Evolutionary conservation across 1,140 invertebrate genomes (phyloP).

Genomic region (Pararge aegeria): DNA sequence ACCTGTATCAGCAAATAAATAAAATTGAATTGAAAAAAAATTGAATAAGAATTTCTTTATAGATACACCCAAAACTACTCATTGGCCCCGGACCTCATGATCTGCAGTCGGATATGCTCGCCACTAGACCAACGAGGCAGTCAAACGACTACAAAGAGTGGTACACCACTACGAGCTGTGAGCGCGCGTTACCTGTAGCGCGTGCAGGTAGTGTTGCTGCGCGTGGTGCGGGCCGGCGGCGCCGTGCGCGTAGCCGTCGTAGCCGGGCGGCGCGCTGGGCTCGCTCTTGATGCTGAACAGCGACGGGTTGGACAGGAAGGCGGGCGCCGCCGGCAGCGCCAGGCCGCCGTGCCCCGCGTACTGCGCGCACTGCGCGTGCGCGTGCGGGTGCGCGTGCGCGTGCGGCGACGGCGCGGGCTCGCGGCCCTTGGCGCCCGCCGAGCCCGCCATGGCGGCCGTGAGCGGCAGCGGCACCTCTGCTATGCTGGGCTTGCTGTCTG

Average conservation of each 20-base stretch:
- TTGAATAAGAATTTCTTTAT: too few relatives aligned
- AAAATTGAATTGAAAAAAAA: too few relatives aligned
- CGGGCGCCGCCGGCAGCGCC: slow-evolving; percentile 39
- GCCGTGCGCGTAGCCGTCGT: slow-evolving; percentile 59
- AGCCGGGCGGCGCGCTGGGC: slow-evolving; percentile 53
- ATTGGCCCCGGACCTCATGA: not conserved
- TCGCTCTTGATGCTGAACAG: slow-evolving; percentile 78
- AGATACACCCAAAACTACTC: too few relatives aligned
- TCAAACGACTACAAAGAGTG: not conserved
- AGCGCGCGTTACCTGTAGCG: slow-evolving; percentile 47
- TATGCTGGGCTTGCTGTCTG: slow-evolving; percentile 61
- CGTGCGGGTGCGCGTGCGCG: slow-evolving; percentile 33
- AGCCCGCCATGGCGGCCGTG: slow-evolving; percentile 44
- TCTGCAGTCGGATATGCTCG: not conserved
- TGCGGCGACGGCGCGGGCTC: slow-evolving; percentile 38
- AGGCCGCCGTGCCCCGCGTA: slow-evolving; percentile 35
- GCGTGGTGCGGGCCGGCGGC: slow-evolving; percentile 53
- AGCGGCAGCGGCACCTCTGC: slow-evolving; percentile 72
- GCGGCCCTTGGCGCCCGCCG: slow-evolving; percentile 37
- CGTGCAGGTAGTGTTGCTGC: slow-evolving; percentile 66
- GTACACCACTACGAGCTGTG: not conserved
- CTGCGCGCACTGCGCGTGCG: slow-evolving; percentile 41
- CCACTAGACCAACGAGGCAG: not conserved
- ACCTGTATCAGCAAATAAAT: too few relatives aligned
- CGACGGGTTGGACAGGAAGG: slow-evolving; percentile 59